phyloP scores from a whole-genome alignment of 1,140 invertebrate genomes.

The Lasioglossum baleicum region DNA sequence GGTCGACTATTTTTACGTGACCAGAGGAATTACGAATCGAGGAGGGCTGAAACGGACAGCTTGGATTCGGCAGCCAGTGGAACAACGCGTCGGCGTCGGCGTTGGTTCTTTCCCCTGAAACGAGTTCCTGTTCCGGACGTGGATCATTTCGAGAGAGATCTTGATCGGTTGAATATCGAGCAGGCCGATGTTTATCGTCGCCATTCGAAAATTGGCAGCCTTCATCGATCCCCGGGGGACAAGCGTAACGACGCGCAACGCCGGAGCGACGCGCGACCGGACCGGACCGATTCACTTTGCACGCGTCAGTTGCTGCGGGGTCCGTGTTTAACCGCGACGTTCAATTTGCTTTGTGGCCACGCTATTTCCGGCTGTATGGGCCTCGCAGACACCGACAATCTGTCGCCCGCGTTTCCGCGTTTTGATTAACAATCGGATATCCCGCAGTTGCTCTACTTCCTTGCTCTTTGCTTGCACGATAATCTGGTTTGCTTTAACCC shows the following conservation, averaged over 20 bases:
- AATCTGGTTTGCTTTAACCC: background rate
- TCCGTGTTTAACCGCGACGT: constrained; percentile 57
- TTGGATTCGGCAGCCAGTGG: background rate
- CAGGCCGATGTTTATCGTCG: background rate
- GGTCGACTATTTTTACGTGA: constrained; percentile 17
- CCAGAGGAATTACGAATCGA: background rate
- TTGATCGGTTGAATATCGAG: background rate
- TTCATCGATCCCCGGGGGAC: background rate
- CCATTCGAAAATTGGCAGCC: constrained; percentile 18
- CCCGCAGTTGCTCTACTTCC: background rate
- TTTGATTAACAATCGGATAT: constrained; percentile 17
- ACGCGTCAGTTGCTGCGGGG: constrained; percentile 40
- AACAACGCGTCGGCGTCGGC: background rate
- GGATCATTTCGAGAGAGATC: too few species aligned
- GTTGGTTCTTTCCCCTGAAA: background rate
- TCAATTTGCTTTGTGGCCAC: constrained; percentile 59
- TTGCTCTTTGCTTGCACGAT: background rate
- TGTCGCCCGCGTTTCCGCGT: constrained; percentile 14
- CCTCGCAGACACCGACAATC: background rate
- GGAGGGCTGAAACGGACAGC: background rate
- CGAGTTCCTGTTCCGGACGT: background rate
- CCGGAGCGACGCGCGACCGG: too few species aligned
- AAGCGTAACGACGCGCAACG: too few species aligned
- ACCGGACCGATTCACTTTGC: constrained; percentile 17
- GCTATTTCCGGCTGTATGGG: constrained; percentile 29